A percentile compares a stretch with the other conserved stretches of the same genome.
Evolutionary conservation across 1,140 invertebrate species (phyloP).

Genomic region (Scylla paramamosain): DNA sequence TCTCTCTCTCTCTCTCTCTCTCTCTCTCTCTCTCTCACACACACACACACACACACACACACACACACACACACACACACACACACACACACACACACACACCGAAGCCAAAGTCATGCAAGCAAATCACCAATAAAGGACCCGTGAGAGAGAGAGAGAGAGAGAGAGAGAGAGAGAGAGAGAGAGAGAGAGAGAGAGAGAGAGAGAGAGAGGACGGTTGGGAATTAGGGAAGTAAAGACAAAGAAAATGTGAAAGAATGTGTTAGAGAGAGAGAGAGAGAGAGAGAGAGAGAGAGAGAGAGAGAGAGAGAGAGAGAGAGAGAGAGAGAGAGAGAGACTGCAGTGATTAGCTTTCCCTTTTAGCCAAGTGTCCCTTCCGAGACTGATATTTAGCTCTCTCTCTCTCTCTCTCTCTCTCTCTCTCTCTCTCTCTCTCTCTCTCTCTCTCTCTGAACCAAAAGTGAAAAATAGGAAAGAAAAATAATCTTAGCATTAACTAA

Average conservation of each 20-base stretch:
- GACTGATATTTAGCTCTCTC: not conserved
- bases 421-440: conserved; percentile 44
- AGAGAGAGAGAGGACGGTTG: not conserved
- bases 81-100: too few species aligned
- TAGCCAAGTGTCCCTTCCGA: not conserved
- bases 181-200: conserved; percentile 26
- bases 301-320: conserved; percentile 12
- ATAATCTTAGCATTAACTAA: too few species aligned
- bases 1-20: not conserved
- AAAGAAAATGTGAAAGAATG: too few species aligned
- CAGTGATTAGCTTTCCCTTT: not conserved
- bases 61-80: not conserved
- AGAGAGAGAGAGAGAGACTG: not conserved
- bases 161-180: conserved; percentile 31
- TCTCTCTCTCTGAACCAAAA: not conserved
- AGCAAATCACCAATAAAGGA: not conserved
- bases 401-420: conserved; percentile 44
- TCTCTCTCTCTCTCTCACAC: not conserved
- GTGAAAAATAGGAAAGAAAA: too few species aligned
- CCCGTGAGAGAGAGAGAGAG: not conserved
- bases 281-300: conserved; percentile 15
- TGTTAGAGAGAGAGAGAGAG: not conserved
- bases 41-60: not conserved
- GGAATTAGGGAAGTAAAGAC: too few species aligned
- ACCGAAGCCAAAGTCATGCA: not conserved